Conservation (phyloP, 1,140 invertebrate species). For the Solenopsis fugax region DNA sequence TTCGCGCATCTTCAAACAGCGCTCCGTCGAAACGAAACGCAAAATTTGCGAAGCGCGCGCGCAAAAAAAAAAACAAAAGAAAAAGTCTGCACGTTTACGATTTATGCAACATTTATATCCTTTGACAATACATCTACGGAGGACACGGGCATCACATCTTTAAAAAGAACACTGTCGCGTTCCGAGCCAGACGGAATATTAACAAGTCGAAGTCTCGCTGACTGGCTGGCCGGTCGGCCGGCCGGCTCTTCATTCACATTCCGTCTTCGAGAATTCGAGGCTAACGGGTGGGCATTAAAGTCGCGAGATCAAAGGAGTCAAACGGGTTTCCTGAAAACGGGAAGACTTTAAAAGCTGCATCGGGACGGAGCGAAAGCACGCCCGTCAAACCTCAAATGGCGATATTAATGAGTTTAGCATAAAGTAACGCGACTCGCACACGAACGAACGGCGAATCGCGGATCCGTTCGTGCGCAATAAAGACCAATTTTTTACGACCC, state of each 20-base stretch:
- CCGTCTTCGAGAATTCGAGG: conserved; percentile 62
- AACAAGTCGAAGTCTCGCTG: conserved; percentile 45
- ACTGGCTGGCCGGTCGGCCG: conserved; percentile 17
- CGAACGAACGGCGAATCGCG: neutral
- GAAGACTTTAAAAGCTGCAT: conserved; percentile 26
- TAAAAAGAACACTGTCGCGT: conserved; percentile 57
- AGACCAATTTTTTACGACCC: conserved; percentile 11
- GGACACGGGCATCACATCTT: conserved; percentile 50
- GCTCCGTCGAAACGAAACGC: neutral
- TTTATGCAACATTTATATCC: conserved; percentile 36
- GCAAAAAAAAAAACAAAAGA: neutral
- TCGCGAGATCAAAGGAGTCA: conserved; percentile 37
- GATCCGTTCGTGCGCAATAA: neutral
- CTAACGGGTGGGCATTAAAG: conserved; percentile 58
- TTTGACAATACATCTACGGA: conserved; percentile 40
- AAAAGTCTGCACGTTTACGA: neutral
- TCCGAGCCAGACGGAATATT: conserved; percentile 46
- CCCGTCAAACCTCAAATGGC: conserved; percentile 20
- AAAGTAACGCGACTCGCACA: neutral
- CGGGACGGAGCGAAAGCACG: neutral
- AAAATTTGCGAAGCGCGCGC: neutral
- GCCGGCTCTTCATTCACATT: conserved; percentile 59
- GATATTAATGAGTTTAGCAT: conserved; percentile 13
- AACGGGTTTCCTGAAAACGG: conserved; percentile 45
- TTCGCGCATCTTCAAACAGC: neutral